Evolutionary conservation across 2,797 vertebrate species (phyloP), one percentile per base, ranked within the genome.

Genomic region (Pelodytes ibericus): DNA sequence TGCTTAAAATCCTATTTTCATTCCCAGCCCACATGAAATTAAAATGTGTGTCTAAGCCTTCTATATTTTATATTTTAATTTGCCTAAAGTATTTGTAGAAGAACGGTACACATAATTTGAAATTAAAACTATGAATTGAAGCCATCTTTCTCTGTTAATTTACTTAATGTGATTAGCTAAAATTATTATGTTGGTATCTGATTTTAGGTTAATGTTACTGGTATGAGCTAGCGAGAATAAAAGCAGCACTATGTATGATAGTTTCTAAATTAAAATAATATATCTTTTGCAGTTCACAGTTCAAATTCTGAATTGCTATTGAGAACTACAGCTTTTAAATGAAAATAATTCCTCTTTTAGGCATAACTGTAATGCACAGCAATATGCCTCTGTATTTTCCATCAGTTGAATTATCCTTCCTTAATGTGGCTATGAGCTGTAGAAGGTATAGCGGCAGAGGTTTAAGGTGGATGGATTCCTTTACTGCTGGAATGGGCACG

Each of bases 271-370:
- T 53, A 64, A 57, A 63, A 76, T 62, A 62, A 56, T 62, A 69
- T 51, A 29, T 76, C 13, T 62, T 76, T 56, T 53, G n/a, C 26
- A 10, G 7, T 62, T 56, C 44, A 71, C 26, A 15, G 7, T 62
- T 56, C 44, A 71, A n/a, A 25, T 27, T 39, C 20, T 25, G 39
- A 70, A 39, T 49, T 9, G 2, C 39, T 39, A 25, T 51, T 20
- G 29, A 69, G 60, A 18, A 63, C 44, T 49, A 53, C 64, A 64
- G 59, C 33, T 56, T 62, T 25, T 76, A 76, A 63, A 76, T 71
- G n/a, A 71, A 70, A 76, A 76, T 11, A 62, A 63, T 71, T 77
- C 29, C 39, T 72, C 51, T 71, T 66, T 66, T 65, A 51, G 53
- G 53, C 51, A 67, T 59, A 66, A 77, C 25, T 58, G 26, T 72